Evolutionary conservation across 2,797 vertebrate species (phyloP), one percentile per base, ranked within the genome.

Genomic region (Tapera naevia): DNA sequence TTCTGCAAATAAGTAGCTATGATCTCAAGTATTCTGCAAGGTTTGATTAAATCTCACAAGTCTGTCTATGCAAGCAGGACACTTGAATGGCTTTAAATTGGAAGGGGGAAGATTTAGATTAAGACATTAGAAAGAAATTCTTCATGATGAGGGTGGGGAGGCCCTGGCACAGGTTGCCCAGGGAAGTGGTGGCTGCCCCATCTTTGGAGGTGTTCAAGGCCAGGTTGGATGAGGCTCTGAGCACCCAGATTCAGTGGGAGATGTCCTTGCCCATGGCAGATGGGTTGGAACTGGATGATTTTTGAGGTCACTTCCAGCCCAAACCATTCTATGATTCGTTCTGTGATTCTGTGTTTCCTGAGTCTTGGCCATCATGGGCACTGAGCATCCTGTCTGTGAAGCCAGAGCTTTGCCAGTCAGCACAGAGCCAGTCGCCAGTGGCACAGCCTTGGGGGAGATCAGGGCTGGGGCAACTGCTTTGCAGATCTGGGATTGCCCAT

Each of bases 361-460:
- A 15, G 45, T 16, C 43, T 66, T 13, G 4, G 53, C 50, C 7
- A 0, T n/a, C 48, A 11, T 2, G 11, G 74, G 33, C 17, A 1
- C 0, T 37, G 30, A 53, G 21, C 32, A 32, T 13, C 16, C 56
- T 10, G 0, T 21, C 35, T 50, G 32, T 33, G 45, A 64, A 65
- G 43, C 45, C 72, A 33, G n/a, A 28, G 39, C 56, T 81, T 66
- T 78, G n/a, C 65, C 23, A 51, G 0, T 45, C 0, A 0, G 6
- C 12, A 0, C 7, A 32, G 41, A 65, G 22, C 25, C 1, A 9
- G 1, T 45, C 7, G 0, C 3, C 4, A 43, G 11, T 81, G 60
- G 25, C 56, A n/a, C 32, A 51, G 37, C 17, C 37, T 65, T 22
- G 43, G 28, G 8, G 0, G 18, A 37, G 9, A 11, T 5, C 6